Conservation (phyloP, 2,797 vertebrate species). For the Acrocephalus scirpaceus region DNA sequence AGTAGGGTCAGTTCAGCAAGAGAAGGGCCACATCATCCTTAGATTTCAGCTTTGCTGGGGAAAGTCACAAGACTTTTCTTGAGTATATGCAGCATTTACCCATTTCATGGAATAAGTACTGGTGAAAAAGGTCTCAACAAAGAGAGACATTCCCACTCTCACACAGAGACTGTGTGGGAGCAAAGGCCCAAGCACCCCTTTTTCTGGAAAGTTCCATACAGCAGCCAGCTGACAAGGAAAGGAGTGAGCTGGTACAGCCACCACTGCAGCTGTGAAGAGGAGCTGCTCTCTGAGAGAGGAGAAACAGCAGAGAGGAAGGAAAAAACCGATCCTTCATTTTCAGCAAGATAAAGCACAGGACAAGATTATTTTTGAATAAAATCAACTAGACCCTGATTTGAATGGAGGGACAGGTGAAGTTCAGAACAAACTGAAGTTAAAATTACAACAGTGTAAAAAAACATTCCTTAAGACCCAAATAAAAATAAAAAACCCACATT, state of each 20-base stretch:
- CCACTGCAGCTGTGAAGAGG: background rate
- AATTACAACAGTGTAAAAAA: background rate
- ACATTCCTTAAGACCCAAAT: background rate
- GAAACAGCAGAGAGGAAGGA: background rate
- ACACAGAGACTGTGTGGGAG: rapidly evolving
- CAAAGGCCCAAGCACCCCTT: background rate
- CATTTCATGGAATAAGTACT: background rate
- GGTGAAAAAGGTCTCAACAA: background rate
- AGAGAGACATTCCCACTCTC: background rate
- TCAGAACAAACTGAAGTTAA: background rate
- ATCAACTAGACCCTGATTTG: background rate
- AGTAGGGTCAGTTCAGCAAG: background rate
- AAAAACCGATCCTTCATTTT: background rate
- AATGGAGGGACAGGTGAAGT: background rate
- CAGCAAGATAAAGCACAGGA: background rate
- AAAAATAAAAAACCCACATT: background rate
- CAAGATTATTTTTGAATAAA: background rate
- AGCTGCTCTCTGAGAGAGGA: background rate
- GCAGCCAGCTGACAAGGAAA: background rate
- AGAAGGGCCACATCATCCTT: background rate
- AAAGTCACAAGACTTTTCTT: background rate
- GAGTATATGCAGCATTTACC: background rate
- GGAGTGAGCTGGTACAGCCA: background rate
- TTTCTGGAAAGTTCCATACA: background rate
- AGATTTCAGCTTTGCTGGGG: background rate